These are phyloP conservation scores for Halcyon chelicuti DNA, from an alignment of 2,797 vertebrate genomes.

Conservation along the genomic window DNA sequence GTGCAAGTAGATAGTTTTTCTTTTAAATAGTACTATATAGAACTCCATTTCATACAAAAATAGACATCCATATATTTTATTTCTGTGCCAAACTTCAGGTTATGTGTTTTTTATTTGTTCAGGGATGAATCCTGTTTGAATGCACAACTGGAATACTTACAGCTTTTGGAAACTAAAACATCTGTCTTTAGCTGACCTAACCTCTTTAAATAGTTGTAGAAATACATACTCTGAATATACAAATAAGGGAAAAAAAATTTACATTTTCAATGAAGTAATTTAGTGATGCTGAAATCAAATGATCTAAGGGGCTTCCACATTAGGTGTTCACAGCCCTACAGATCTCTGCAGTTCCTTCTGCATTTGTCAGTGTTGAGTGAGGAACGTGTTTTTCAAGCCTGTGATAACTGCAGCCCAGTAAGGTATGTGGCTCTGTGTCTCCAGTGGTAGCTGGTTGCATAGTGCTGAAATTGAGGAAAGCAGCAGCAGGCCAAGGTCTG, in stretches of 20 bases:
- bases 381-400: background rate
- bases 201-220: slow-evolving; percentile 1
- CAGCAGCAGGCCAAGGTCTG: background rate
- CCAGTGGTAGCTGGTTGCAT: accelerated
- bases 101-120: background rate
- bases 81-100: background rate
- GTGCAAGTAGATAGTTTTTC: slow-evolving; percentile 70
- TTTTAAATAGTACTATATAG: slow-evolving; percentile 66
- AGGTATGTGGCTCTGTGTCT: background rate
- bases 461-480: background rate
- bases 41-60: slow-evolving; percentile 76
- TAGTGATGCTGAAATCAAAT: background rate
- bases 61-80: slow-evolving; percentile 57
- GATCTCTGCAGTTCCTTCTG: background rate
- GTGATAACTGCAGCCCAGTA: background rate
- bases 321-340: background rate
- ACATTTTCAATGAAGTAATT: background rate
- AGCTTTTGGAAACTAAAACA: background rate
- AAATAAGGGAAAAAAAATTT: background rate
- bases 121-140: background rate
- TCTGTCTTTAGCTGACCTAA: background rate
- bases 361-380: accelerated
- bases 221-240: background rate
- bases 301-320: background rate
- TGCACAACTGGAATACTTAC: background rate